Base-by-base conservation (phyloP, 1,140 invertebrate genomes). In the Drosophila cardini region DNA sequence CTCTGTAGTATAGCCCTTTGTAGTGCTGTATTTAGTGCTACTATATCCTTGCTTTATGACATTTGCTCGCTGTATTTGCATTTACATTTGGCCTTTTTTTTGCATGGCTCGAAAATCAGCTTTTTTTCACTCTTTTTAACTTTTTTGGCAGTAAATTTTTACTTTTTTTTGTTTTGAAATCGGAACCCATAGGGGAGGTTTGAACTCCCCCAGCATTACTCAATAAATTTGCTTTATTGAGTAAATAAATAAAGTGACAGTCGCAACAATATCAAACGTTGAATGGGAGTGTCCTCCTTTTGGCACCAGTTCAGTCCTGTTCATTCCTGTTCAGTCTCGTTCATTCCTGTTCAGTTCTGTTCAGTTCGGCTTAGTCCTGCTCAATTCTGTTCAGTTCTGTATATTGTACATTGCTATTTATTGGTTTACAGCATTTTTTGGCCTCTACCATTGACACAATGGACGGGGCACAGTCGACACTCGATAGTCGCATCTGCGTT, bases 141-240 rank as follows among this genome's bases (percentile, higher is more conserved):
- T 58, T 36, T 58, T 55, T 11, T 40, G 4, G 9, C 1, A 11
- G 9, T 2, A 10, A 2, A 9, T 36, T 36, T 36, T 5, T 36
- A 5, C 1, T 11, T 40, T 11, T 46, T 38, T 55, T 46, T 55
- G n/a, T 46, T 21, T 11, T 4, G 11, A 40, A 57, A 55, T 38
- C 40, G 43, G 18, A 67, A 65, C 21, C 57, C 58, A 6, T 60
- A 38, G 52, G 16, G 5, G 9, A 13, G 10, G 13, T 40, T 21
- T 26, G 21, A 57, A 26, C 15, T n/a, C 34, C 13, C 68, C 63
- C 52, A 40, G 78, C 56, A 83, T 87, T 87, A 87, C 84, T 82
- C 83, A 82, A 86, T 86, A 87, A 87, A 86, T 86, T 86, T 86
- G 83, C 83, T 87, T 86, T 86, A 86, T 86, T 86, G 84, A 79